Evolutionary conservation across 1,140 invertebrate species (phyloP).

Genomic region (Apis laboriosa): DNA sequence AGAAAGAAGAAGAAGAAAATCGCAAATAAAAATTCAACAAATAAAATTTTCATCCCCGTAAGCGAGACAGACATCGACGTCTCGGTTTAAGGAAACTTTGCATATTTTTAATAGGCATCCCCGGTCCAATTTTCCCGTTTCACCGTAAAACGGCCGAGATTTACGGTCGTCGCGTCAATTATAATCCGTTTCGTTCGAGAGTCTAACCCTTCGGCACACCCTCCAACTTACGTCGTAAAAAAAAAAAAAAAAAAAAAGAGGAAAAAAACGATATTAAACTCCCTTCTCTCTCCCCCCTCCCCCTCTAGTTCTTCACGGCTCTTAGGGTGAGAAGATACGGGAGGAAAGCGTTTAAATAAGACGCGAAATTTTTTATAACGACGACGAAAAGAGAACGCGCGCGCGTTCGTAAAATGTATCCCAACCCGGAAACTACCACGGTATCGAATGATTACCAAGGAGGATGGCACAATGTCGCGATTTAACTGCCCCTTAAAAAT

Average conservation of each 20-base stretch:
- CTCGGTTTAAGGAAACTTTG: constrained; percentile 5
- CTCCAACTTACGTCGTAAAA: constrained; percentile 79
- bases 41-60: not conserved
- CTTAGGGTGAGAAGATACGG: no score
- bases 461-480: constrained; percentile 55
- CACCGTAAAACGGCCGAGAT: constrained; percentile 79
- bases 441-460: constrained; percentile 54
- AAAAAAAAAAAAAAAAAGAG: constrained; percentile 6
- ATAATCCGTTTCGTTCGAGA: constrained; percentile 79
- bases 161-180: constrained; percentile 79
- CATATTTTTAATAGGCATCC: constrained; percentile 63
- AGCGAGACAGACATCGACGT: not conserved
- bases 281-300: constrained; percentile 40
- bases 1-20: no score
- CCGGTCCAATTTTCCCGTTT: constrained; percentile 75
- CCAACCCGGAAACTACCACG: constrained; percentile 54
- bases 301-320: not conserved
- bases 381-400: constrained; percentile 53
- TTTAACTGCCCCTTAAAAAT: constrained; percentile 75
- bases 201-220: constrained; percentile 55
- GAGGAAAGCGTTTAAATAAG: constrained; percentile 76
- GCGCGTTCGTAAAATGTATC: constrained; percentile 63
- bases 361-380: constrained; percentile 73
- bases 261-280: constrained; percentile 75
- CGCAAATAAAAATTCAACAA: no score